These are phyloP conservation scores for Galeopsomyia nigrocyanea DNA, from an alignment of 2,888 invertebrate genomes.

Conservation along the genomic window DNA sequence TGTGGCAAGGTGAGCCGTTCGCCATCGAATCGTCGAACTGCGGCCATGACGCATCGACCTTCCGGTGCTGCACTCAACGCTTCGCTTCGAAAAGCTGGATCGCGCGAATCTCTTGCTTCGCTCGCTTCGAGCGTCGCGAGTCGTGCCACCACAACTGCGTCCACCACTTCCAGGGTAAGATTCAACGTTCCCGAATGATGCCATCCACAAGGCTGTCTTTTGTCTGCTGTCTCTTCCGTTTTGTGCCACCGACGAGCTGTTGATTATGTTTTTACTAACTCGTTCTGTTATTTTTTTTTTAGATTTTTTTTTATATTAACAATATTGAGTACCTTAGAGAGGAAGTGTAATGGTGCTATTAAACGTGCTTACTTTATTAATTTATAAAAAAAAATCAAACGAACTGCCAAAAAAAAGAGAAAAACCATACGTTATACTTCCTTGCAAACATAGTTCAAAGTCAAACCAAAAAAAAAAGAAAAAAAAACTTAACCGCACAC, in stretches of 20 bases:
- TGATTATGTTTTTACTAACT: background rate
- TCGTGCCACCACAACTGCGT: conserved; percentile 72
- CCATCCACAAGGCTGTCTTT: background rate
- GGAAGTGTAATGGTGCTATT: background rate
- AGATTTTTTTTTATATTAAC: conserved; percentile 18
- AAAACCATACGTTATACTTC: background rate
- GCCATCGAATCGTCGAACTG: conserved; percentile 79
- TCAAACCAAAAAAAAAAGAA: conserved; percentile 27
- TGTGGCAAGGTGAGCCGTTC: conserved; percentile 90
- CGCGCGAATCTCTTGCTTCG: conserved; percentile 81
- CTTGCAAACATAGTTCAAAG: conserved; percentile 24
- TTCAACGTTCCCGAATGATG: conserved; percentile 71
- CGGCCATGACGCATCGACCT: conserved; percentile 75
- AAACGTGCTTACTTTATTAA: no score
- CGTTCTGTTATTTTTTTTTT: background rate
- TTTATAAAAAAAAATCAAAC: no score
- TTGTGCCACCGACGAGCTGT: background rate
- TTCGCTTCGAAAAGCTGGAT: conserved; percentile 78
- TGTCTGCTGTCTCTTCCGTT: background rate
- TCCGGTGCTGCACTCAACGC: conserved; percentile 74
- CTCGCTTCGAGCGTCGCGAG: conserved; percentile 67
- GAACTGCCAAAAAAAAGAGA: no score
- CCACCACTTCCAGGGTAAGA: conserved; percentile 77
- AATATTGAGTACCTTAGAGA: background rate
- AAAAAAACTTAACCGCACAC: background rate